Base-by-base conservation (phyloP, 2,113 vertebrate species). In the Catharus fuscescens region DNA sequence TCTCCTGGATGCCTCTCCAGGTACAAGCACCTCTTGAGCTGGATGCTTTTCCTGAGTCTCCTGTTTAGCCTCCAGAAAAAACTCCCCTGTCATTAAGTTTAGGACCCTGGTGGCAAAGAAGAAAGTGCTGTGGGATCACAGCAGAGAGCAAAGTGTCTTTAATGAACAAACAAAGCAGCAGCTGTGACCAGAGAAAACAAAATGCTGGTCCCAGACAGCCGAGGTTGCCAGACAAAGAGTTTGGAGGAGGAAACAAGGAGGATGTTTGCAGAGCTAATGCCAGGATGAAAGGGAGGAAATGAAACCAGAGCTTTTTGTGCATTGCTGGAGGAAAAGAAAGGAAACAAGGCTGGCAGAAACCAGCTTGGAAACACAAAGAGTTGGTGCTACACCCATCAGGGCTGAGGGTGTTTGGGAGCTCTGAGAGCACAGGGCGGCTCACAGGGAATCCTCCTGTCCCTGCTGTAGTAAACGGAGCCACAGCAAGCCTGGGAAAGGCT, bases 21-120 rank as follows among this genome's bases (percentile, higher is more conserved):
- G 86, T 86, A 88, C 67, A 90, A 95, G 88, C 67, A 92, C 83
- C 85, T 93, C 94, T 94, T 67, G 76, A 92, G 95, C 76, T 86
- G 80, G 64, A 59, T 86, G 88, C 64, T 81, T 78, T 86, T 83
- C 47, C n/a, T 20, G 60, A 84, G 65, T 29, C 84, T 79, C 48
- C 65, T 81, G 77, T 31, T 90, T 50, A 80, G 45, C 44, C 69
- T 80, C 47, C 59, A 52, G 82, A 60, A 78, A 66, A 61, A 93
- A 65, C 88, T 93, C 94, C 96, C 80, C 40, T 47, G 40, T 66
- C 60, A 62, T 93, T 80, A 84, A 80, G 64, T 80, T 86, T 83
- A 91, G 77, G 88, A 25, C 56, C 54, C 52, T 83, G 72, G 52
- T 80, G 78, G 83, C 31, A 18, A 60, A 88, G 80, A 86, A 90